Conservation (phyloP, 2,888 invertebrate species). For the Cinara cedri region DNA sequence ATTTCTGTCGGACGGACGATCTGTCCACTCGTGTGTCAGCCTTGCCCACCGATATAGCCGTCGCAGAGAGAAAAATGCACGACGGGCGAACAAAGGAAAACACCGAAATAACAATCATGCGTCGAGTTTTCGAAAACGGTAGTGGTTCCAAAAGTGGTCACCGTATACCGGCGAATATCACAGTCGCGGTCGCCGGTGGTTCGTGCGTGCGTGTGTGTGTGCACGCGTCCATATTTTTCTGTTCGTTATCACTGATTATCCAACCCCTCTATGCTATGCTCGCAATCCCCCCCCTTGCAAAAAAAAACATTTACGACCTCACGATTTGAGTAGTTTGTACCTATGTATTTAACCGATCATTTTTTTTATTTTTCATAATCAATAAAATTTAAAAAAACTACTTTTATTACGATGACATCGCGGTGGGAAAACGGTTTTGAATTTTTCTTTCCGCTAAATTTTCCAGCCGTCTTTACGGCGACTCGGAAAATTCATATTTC, state of each 20-base stretch:
- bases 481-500: too few relatives aligned
- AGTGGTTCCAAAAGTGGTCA: slow-evolving; percentile 55
- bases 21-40: too few relatives aligned
- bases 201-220: not conserved
- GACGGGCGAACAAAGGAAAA: slow-evolving; percentile 54
- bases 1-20: too few relatives aligned
- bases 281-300: not conserved
- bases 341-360: too few relatives aligned
- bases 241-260: slow-evolving; percentile 27
- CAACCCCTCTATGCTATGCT: slow-evolving; percentile 6
- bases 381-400: too few relatives aligned
- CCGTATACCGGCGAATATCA: slow-evolving; percentile 35
- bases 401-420: too few relatives aligned
- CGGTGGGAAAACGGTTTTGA: too few relatives aligned
- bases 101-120: slow-evolving; percentile 53
- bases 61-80: slow-evolving; percentile 20
- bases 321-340: not conserved
- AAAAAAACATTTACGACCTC: slow-evolving; percentile 1
- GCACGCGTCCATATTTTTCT: not conserved
- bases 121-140: slow-evolving; percentile 54
- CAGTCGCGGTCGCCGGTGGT: not conserved
- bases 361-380: too few relatives aligned
- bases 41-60: too few relatives aligned
- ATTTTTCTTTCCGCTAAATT: too few relatives aligned
- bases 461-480: too few relatives aligned